Evolutionary conservation across 2,113 vertebrate genomes (phyloP).

Genomic region (Ia io): DNA sequence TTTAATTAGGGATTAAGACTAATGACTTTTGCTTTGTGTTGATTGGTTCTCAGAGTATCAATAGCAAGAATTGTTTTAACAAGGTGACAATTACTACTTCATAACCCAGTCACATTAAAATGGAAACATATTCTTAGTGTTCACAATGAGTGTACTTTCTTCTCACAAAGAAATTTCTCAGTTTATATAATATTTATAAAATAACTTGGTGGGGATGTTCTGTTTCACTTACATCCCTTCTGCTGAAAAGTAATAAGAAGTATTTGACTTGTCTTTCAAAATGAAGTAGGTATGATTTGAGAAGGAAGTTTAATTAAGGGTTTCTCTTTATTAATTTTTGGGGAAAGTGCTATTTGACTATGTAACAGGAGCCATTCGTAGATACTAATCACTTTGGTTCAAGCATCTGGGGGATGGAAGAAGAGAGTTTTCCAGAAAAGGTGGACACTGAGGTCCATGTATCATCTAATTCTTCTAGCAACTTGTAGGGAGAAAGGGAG

Average conservation of each 20-base stretch:
- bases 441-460: neutral
- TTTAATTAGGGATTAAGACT: neutral
- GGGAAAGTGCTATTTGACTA: neutral
- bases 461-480: neutral
- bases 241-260: neutral
- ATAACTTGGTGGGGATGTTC: neutral
- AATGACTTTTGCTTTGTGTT: neutral
- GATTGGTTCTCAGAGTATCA: neutral
- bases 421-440: neutral
- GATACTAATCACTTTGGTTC: neutral
- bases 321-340: neutral
- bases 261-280: neutral
- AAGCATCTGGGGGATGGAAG: neutral
- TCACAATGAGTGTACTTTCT: neutral
- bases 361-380: neutral
- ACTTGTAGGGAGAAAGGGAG: accelerated
- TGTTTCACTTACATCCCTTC: neutral
- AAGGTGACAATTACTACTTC: neutral
- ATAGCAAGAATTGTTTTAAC: neutral
- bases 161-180: neutral
- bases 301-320: neutral
- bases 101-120: neutral
- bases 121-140: neutral
- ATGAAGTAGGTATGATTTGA: neutral
- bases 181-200: neutral